phyloP scores from a whole-genome alignment of 2,797 vertebrate genomes.

The Myotis myotis region DNA sequence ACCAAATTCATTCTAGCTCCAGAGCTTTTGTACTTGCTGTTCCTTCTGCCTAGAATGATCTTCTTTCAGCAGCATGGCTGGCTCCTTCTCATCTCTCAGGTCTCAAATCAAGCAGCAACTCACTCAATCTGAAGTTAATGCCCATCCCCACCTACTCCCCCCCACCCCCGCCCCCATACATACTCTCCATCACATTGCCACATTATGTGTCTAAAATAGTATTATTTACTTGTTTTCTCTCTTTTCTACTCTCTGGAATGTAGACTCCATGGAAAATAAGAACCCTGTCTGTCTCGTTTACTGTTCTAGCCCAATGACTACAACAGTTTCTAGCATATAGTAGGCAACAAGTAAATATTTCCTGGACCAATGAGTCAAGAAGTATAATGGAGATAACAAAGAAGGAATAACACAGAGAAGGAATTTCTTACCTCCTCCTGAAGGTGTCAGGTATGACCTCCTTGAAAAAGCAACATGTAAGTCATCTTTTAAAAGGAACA shows the following conservation, averaged over 20 bases:
- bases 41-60: not conserved
- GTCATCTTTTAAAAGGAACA: not conserved
- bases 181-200: not conserved
- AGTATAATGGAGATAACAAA: constrained; percentile 4
- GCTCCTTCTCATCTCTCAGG: not conserved
- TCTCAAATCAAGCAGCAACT: not conserved
- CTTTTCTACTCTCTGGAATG: not conserved
- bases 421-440: not conserved
- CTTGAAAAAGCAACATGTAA: not conserved
- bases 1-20: not conserved
- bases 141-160: accelerated
- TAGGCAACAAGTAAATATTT: not conserved
- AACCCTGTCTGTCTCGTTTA: not conserved
- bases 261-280: constrained; percentile 22
- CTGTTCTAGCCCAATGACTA: not conserved
- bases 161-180: not conserved
- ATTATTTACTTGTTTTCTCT: not conserved
- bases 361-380: not conserved
- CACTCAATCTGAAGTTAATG: not conserved
- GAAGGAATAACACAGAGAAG: not conserved
- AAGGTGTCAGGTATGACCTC: not conserved
- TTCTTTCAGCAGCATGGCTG: not conserved
- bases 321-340: not conserved
- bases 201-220: not conserved
- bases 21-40: not conserved